A percentile compares a stretch with the other conserved stretches of the same genome.
Evolutionary conservation across 2,888 invertebrate species (phyloP).

Genomic region (Acrobasis suavella): DNA sequence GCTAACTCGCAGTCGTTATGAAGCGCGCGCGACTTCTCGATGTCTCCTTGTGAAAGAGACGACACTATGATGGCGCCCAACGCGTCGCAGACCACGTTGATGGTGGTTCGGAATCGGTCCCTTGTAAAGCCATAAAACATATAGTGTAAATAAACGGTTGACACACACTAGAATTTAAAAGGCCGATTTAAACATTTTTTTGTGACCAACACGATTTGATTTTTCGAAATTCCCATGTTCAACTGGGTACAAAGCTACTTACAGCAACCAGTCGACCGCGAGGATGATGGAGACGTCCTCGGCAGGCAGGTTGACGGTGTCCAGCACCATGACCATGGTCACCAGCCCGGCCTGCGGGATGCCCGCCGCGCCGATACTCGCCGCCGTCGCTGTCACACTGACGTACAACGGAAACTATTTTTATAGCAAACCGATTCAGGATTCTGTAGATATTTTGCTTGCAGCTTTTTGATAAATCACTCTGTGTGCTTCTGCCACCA

Average conservation of each 20-base stretch:
- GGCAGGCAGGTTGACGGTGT: conserved; percentile 94
- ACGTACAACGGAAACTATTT: neutral
- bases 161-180: no score
- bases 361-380: conserved; percentile 98
- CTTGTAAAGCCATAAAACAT: conserved; percentile 67
- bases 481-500: no score
- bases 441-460: no score
- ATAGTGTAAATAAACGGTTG: no score
- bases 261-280: conserved; percentile 96
- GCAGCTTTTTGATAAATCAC: no score
- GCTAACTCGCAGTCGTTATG: conserved; percentile 73
- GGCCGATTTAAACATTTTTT: no score
- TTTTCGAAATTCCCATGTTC: no score
- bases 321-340: conserved; percentile 97
- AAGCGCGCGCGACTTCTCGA: conserved; percentile 61
- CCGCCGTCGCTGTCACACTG: conserved; percentile 97
- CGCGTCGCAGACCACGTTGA: conserved; percentile 98
- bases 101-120: conserved; percentile 92
- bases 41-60: conserved; percentile 90
- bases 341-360: conserved; percentile 98
- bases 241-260: conserved; percentile 77
- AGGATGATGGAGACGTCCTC: conserved; percentile 95
- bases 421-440: no score
- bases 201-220: no score
- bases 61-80: conserved; percentile 96